Evolutionary conservation across 2,113 vertebrate species (phyloP).

Genomic region (Aythya baeri): DNA sequence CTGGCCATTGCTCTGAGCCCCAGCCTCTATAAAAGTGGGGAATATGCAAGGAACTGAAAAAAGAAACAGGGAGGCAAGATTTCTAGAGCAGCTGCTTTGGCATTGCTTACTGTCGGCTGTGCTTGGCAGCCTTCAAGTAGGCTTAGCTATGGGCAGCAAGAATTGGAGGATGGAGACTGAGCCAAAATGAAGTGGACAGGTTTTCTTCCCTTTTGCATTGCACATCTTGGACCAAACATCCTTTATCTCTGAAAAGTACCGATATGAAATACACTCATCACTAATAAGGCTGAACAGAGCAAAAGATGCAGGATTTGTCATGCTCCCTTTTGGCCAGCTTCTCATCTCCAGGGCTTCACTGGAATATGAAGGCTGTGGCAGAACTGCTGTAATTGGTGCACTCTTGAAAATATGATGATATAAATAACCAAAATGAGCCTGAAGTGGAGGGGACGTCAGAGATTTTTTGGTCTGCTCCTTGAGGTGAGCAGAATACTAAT

Average conservation of each 20-base stretch:
- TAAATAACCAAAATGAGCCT: background rate
- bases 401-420: background rate
- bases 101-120: background rate
- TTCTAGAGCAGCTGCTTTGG: background rate
- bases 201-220: background rate
- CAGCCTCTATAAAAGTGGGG: background rate
- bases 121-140: background rate
- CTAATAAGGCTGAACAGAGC: background rate
- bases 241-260: background rate
- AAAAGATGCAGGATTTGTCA: background rate
- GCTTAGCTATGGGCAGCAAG: background rate
- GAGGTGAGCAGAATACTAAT: background rate
- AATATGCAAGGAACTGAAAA: background rate
- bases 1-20: background rate
- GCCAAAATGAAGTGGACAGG: background rate
- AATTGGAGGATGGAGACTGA: background rate
- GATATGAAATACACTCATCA: background rate
- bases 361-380: accelerated
- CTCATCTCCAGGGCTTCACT: accelerated
- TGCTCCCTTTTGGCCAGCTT: background rate
- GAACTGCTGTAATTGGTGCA: background rate
- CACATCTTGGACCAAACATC: background rate
- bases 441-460: background rate
- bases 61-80: background rate
- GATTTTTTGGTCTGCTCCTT: background rate